A percentile compares a stretch with the other conserved stretches of the same genome.
These are phyloP conservation scores for Zaprionus taronus DNA, from an alignment of 1,140 invertebrate species.

Conservation along the genomic window DNA sequence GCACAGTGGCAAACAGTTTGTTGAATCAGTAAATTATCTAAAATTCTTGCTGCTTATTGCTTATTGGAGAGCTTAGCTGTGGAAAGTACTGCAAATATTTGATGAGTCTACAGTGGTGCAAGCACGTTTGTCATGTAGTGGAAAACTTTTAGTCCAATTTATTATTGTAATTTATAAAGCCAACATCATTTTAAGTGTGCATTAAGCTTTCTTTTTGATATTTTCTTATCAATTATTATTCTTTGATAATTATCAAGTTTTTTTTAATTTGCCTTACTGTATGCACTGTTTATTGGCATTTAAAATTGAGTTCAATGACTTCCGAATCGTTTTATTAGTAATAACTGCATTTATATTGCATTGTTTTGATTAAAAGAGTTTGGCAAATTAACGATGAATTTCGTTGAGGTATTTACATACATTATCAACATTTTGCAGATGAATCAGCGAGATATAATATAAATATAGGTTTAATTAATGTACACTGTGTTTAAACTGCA, in stretches of 20 bases:
- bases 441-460: background rate
- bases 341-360: background rate
- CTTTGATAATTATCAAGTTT: background rate
- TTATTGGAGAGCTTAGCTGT: too few species aligned
- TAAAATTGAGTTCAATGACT: background rate
- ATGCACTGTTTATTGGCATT: background rate
- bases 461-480: background rate
- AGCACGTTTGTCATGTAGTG: background rate
- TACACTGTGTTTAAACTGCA: background rate
- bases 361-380: background rate
- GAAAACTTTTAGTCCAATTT: background rate
- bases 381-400: background rate
- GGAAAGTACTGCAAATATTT: background rate
- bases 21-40: too few species aligned
- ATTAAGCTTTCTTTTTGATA: background rate
- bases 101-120: background rate
- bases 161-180: background rate
- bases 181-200: too few species aligned
- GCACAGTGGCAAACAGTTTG: background rate
- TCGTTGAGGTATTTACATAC: background rate
- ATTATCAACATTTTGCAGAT: too few species aligned
- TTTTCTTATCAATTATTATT: background rate
- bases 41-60: too few species aligned
- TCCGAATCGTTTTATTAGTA: background rate
- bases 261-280: background rate